A percentile compares a stretch with the other conserved stretches of the same genome.
Conservation (phyloP, 2,888 invertebrate species). For the Cheilosia vulpina region DNA sequence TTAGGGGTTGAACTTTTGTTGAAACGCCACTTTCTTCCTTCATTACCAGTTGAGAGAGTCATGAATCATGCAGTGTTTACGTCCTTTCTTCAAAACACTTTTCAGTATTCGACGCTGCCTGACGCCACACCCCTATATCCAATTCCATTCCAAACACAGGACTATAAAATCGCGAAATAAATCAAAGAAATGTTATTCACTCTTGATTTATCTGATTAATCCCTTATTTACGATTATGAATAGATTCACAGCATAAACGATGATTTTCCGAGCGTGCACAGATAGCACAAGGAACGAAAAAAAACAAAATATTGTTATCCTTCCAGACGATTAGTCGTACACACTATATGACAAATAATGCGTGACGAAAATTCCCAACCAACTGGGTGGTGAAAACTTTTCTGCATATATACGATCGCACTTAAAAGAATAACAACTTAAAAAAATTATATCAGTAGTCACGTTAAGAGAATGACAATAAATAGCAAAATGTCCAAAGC, state of each 20-base stretch:
- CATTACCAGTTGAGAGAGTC: constrained; percentile 40
- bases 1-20: constrained; percentile 8
- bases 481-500: constrained; percentile 62
- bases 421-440: not conserved
- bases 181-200: constrained; percentile 65
- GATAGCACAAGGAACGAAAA: not conserved
- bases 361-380: constrained; percentile 43
- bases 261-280: constrained; percentile 40
- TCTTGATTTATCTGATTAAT: constrained; percentile 74
- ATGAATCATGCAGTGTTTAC: constrained; percentile 66
- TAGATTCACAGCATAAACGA: constrained; percentile 60
- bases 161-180: constrained; percentile 68
- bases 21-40: constrained; percentile 10
- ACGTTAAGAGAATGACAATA: constrained; percentile 44
- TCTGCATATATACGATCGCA: not conserved
- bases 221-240: constrained; percentile 72
- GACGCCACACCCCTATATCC: no score
- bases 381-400: constrained; percentile 44
- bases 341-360: constrained; percentile 52
- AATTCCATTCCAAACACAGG: not conserved
- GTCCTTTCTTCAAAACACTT: constrained; percentile 55
- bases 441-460: constrained; percentile 6
- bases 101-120: not conserved
- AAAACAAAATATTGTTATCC: constrained; percentile 53
- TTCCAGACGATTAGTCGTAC: constrained; percentile 64